Conservation (phyloP, 2,888 invertebrate genomes). For the Cantharis rufa region DNA sequence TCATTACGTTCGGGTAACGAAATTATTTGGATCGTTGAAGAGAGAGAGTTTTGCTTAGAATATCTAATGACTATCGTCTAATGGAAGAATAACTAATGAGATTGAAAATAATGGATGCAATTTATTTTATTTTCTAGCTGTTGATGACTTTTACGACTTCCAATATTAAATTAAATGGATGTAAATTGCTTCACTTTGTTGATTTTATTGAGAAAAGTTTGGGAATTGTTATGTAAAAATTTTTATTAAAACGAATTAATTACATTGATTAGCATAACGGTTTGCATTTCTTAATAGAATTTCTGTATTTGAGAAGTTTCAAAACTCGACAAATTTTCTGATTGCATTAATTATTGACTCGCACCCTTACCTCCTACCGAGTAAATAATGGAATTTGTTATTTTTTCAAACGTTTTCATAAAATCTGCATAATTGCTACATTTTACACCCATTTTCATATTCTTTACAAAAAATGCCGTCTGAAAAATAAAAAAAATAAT, state of each 20-base stretch:
- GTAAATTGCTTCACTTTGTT: neutral
- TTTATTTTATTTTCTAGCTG: neutral
- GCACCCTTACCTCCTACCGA: neutral
- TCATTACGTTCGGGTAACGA: neutral
- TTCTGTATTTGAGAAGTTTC: neutral
- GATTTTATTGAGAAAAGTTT: neutral
- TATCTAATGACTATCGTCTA: neutral
- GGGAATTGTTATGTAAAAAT: neutral
- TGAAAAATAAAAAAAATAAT: neutral
- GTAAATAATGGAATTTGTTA: neutral
- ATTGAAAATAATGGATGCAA: neutral
- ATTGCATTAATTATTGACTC: neutral
- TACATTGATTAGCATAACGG: neutral
- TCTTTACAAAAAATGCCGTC: neutral
- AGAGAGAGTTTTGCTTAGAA: neutral
- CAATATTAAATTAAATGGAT: neutral
- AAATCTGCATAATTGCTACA: neutral
- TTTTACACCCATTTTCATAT: neutral
- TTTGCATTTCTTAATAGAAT: neutral
- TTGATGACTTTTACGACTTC: neutral
- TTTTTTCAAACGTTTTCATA: neutral
- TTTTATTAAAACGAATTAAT: neutral
- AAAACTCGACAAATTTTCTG: neutral
- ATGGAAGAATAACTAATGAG: neutral
- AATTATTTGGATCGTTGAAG: neutral